Evolutionary conservation across 2,888 invertebrate species (phyloP).

Genomic region (Melitaea athalia): DNA sequence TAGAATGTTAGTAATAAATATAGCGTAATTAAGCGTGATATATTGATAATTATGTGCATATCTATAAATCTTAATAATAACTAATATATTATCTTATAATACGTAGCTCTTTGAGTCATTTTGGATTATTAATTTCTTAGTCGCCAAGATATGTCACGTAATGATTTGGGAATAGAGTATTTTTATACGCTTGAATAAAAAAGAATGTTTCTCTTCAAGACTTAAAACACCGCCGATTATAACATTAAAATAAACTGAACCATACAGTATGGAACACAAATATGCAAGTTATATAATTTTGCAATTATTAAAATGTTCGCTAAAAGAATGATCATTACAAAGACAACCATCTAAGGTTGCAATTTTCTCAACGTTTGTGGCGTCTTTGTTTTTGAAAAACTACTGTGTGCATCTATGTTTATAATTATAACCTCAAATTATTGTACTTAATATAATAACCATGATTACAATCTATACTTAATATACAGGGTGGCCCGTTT

Average conservation of each 20-base stretch:
- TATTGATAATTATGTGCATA: not conserved
- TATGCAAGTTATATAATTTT: constrained; percentile 69
- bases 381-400: not conserved
- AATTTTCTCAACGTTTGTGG: constrained; percentile 9
- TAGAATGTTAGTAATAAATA: not conserved
- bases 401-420: too few species aligned
- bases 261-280: constrained; percentile 45
- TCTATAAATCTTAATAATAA: not conserved
- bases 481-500: too few species aligned
- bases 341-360: constrained; percentile 53
- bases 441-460: too few species aligned
- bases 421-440: too few species aligned
- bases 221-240: not conserved
- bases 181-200: not conserved
- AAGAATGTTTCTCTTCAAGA: not conserved
- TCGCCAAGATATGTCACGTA: too few species aligned
- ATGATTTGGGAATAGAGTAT: too few species aligned
- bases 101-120: not conserved
- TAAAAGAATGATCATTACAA: constrained; percentile 61
- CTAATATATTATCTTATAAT: not conserved
- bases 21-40: not conserved
- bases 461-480: too few species aligned
- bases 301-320: constrained; percentile 64
- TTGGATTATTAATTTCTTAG: not conserved
- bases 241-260: constrained; percentile 11